Conservation (phyloP, 2,797 vertebrate species). For the Bradypus variegatus region DNA sequence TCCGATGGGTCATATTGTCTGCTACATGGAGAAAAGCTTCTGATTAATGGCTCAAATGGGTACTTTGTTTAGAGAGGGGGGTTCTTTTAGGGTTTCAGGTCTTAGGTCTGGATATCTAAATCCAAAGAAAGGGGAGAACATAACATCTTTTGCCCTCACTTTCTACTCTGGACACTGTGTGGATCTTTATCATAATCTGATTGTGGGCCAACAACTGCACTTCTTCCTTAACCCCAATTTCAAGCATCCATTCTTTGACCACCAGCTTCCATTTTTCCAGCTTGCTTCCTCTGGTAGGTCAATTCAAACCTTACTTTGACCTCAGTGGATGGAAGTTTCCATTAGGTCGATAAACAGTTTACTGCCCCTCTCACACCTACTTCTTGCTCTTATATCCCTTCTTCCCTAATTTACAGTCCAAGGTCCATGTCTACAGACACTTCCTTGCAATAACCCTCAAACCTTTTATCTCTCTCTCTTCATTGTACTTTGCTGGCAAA, state of each 20-base stretch:
- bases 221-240: neutral
- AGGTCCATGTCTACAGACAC: neutral
- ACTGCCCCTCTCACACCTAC: neutral
- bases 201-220: neutral
- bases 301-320: neutral
- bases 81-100: neutral
- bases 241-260: neutral
- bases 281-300: neutral
- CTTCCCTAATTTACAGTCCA: neutral
- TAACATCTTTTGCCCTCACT: neutral
- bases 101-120: neutral
- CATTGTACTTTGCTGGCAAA: neutral
- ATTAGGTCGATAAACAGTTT: neutral
- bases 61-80: neutral
- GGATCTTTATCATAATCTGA: neutral
- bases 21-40: neutral
- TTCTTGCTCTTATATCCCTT: neutral
- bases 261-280: neutral
- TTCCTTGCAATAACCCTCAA: neutral
- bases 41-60: neutral
- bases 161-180: neutral
- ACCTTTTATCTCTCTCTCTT: neutral
- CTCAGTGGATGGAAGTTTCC: neutral
- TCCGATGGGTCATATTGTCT: neutral
- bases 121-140: neutral